phyloP scores from a whole-genome alignment of 2,888 invertebrate species.

The Synanthedon tipuliformis region DNA sequence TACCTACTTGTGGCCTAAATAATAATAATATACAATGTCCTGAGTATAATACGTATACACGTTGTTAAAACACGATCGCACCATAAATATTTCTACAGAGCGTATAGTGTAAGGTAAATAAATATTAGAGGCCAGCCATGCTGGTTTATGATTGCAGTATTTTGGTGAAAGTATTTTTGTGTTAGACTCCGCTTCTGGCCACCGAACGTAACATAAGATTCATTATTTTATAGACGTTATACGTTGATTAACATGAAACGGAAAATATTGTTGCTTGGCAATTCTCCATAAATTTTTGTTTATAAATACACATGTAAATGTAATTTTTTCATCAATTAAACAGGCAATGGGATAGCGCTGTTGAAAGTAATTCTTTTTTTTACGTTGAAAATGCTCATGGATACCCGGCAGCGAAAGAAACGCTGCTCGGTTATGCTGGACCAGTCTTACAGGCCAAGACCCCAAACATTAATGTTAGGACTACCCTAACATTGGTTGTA shows the following conservation, averaged over 20 bases:
- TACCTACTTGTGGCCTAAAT: neutral
- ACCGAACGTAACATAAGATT: constrained; percentile 21
- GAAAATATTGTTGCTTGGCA: constrained; percentile 23
- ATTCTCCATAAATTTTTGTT: constrained; percentile 11
- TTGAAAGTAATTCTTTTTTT: no score
- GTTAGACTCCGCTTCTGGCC: constrained; percentile 17
- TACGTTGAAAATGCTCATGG: no score
- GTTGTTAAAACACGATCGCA: constrained; percentile 8
- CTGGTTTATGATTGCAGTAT: constrained; percentile 39
- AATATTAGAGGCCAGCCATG: constrained; percentile 29
- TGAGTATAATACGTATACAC: constrained; percentile 2
- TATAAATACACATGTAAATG: no score
- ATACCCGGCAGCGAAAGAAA: no score
- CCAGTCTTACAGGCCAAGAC: no score
- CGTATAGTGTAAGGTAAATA: constrained; percentile 33
- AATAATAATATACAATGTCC: constrained; percentile 1
- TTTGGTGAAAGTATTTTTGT: constrained; percentile 47
- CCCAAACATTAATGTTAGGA: no score
- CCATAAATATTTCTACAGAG: constrained; percentile 26
- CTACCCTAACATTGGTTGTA: no score
- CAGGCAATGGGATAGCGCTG: no score
- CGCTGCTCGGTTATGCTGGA: no score
- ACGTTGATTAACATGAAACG: constrained; percentile 26
- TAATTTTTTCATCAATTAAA: no score
- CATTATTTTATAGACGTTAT: constrained; percentile 21